A percentile compares a stretch with the other conserved stretches of the same genome.
Conservation (phyloP, 2,888 invertebrate genomes). For the Thumatha senex region DNA sequence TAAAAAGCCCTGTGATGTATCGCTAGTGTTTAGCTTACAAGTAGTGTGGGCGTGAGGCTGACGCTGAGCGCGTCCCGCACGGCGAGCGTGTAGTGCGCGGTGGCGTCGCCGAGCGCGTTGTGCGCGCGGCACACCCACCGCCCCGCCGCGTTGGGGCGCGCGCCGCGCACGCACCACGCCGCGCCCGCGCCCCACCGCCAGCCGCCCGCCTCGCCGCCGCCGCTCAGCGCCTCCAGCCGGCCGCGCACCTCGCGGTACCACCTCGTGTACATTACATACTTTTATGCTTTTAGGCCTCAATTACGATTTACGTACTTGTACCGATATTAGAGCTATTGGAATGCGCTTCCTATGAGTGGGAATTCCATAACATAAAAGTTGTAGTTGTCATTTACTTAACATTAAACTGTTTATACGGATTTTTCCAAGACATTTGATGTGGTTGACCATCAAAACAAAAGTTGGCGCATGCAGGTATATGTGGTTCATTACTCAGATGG, state of each 20-base stretch:
- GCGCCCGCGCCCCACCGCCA: slow-evolving; percentile 88
- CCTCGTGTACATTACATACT: slow-evolving; percentile 47
- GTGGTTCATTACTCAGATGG: too few species aligned
- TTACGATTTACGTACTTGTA: too few species aligned
- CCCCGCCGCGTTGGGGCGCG: slow-evolving; percentile 84
- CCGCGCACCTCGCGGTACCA: slow-evolving; percentile 83
- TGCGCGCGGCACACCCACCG: slow-evolving; percentile 88
- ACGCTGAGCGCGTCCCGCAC: slow-evolving; percentile 85
- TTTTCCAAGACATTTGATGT: too few species aligned
- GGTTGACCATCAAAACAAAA: too few species aligned
- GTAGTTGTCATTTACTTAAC: too few species aligned
- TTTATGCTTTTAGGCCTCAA: too few species aligned
- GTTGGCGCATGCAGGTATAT: too few species aligned
- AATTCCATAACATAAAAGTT: too few species aligned
- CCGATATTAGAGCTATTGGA: too few species aligned
- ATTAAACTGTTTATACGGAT: too few species aligned
- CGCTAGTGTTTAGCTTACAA: slow-evolving; percentile 67
- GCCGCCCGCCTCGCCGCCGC: slow-evolving; percentile 50
- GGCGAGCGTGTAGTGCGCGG: slow-evolving; percentile 84
- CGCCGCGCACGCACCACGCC: slow-evolving; percentile 87
- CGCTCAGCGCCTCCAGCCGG: slow-evolving; percentile 64
- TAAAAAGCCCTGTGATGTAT: too few species aligned
- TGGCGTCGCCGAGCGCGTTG: slow-evolving; percentile 87
- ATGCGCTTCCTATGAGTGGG: too few species aligned
- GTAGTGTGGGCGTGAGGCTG: slow-evolving; percentile 81